Evolutionary conservation across 2,113 vertebrate species (phyloP).

Genomic region (Mixornis gularis): DNA sequence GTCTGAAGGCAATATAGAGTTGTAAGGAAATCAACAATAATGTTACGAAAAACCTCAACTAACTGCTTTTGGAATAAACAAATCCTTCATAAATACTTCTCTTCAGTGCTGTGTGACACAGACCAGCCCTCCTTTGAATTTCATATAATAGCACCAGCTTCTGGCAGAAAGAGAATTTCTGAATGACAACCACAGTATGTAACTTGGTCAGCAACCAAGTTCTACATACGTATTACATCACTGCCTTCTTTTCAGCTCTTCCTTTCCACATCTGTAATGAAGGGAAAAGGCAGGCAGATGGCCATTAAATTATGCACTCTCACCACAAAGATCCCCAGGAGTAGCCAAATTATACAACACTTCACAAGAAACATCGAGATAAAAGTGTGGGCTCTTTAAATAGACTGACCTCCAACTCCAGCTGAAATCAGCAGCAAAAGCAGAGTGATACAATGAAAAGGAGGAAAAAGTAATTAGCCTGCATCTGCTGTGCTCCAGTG

Average conservation of each 20-base stretch:
- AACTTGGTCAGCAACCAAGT: background rate
- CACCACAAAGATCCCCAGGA: background rate
- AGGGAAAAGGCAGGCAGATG: conserved; percentile 3
- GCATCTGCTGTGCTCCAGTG: conserved; percentile 31
- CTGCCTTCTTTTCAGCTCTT: background rate
- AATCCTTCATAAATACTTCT: background rate
- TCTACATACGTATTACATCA: background rate
- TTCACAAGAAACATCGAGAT: conserved; percentile 7
- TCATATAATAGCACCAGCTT: background rate
- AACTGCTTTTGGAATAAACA: background rate
- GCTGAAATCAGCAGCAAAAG: conserved; percentile 58
- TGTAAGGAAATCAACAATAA: background rate
- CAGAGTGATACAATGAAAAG: background rate
- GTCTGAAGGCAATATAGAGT: background rate
- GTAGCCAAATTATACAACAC: conserved; percentile 23
- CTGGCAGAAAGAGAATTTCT: background rate
- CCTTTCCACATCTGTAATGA: background rate
- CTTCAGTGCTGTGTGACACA: background rate
- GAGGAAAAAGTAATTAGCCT: conserved; percentile 3
- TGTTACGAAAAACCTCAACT: background rate
- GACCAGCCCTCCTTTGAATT: background rate
- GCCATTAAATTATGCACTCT: background rate
- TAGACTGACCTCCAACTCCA: conserved; percentile 43
- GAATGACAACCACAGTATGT: background rate
- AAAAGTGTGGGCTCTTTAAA: conserved; percentile 46